phyloP scores from a whole-genome alignment of 2,113 vertebrate genomes.

The Brienomyrus brachyistius region DNA sequence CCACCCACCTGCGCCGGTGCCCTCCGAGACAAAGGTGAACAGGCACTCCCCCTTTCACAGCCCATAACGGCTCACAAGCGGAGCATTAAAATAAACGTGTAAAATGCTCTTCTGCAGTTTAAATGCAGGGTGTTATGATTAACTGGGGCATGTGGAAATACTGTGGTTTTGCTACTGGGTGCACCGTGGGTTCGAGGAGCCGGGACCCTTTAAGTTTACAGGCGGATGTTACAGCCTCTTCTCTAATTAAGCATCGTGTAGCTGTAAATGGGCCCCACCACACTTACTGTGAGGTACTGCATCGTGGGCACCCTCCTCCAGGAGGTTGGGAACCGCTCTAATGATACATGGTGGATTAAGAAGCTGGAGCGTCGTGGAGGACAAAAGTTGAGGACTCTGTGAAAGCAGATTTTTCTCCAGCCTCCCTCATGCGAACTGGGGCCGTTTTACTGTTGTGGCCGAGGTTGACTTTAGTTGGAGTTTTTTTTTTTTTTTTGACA shows the following conservation, averaged over 20 bases:
- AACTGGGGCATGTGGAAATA: constrained; percentile 34
- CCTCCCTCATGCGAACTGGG: constrained; percentile 48
- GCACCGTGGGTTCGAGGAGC: constrained; percentile 25
- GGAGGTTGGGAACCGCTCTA: constrained; percentile 28
- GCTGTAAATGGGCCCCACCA: constrained; percentile 49
- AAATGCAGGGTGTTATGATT: constrained; percentile 26
- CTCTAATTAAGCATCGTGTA: constrained; percentile 61
- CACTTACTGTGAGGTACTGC: constrained; percentile 25
- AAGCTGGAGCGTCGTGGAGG: constrained; percentile 22
- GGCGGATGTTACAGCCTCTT: constrained; percentile 50
- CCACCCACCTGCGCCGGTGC: neutral
- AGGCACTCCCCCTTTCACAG: neutral
- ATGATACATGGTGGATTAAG: constrained; percentile 29
- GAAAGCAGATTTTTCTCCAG: constrained; percentile 44
- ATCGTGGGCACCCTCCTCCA: constrained; percentile 34
- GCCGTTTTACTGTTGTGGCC: constrained; percentile 56
- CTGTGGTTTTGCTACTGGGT: constrained; percentile 19
- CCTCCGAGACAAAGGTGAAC: neutral
- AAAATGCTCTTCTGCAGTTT: constrained; percentile 16
- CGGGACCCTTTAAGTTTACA: constrained; percentile 45
- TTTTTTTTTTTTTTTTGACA: constrained; percentile 55
- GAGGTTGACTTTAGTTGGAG: constrained; percentile 54
- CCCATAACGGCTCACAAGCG: constrained; percentile 20
- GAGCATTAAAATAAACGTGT: constrained; percentile 19
- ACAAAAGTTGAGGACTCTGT: constrained; percentile 47